phyloP scores from a whole-genome alignment of 2,797 vertebrate genomes.

The Scolopax rusticola region DNA sequence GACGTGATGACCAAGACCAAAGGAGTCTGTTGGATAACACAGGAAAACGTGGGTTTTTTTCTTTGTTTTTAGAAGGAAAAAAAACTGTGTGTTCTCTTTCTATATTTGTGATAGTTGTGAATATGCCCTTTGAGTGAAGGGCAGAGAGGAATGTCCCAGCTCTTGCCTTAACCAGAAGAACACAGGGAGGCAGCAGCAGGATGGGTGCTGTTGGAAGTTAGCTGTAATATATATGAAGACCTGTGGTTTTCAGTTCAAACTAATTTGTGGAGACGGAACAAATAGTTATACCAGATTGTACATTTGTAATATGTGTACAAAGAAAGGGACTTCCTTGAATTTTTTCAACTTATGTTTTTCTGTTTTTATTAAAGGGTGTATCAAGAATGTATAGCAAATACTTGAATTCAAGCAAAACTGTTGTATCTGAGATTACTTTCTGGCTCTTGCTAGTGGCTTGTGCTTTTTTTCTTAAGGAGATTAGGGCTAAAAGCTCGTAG shows the following conservation, averaged over 20 bases:
- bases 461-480: background rate
- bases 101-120: background rate
- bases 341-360: background rate
- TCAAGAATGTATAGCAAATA: background rate
- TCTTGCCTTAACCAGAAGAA: background rate
- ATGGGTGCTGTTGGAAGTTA: background rate
- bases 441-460: background rate
- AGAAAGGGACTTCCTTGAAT: background rate
- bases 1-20: background rate
- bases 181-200: accelerated
- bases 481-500: background rate
- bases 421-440: background rate
- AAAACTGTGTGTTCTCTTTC: too few species aligned
- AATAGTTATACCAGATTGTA: background rate
- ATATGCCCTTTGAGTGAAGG: background rate
- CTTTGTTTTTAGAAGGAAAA: background rate
- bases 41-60: background rate
- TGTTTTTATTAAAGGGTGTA: background rate
- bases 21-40: background rate
- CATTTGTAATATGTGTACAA: background rate
- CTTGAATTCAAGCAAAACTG: background rate
- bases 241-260: background rate
- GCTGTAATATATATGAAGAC: background rate
- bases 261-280: background rate
- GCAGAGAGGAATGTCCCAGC: background rate